Evolutionary conservation across 2,888 invertebrate genomes (phyloP), one percentile per base, ranked within the genome.

Genomic region (Blomia tropicalis): DNA sequence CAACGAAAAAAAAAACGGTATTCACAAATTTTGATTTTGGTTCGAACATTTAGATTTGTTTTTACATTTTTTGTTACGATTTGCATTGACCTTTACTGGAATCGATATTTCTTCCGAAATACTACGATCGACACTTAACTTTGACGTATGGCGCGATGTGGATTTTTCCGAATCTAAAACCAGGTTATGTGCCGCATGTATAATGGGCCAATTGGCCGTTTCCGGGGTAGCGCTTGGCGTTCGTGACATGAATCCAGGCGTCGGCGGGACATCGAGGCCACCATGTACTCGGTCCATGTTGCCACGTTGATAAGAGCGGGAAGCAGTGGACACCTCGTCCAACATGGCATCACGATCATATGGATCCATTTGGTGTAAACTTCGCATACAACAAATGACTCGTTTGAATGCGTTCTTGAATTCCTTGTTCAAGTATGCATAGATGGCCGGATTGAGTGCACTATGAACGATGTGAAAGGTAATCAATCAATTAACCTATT

Each of bases 401-500:
- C 85, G 82, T 74, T 88, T 89, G 77, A 93, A 93, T 22, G 92
- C 92, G 72, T 86, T 88, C 66, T 92, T 82, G 76, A 92, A 93
- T 76, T 93, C 92, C 74, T 88, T 88, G 59, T 90, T 90, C 76
- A 92, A 91, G 65, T 91, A 79, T 2, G 92, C 92, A 75, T 93
- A 93, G 67, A 93, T 90, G 72, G 89, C 83, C 0, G 95, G 93
- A 74, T 93, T 95, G 69, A 93, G 85, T 4, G 92, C 92, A 58
- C 62, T 62, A 30, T 36, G 54, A 54, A 65, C 11, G 64, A 67
- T 31, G 66, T 5, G n/a, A n/a, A n/a, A n/a, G n/a, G n/a, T 32
- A 32, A 32, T 32, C 7, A 32, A 7, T 5, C 5, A 7, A 32
- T 32, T 32, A 11, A n/a, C 19, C 11, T 11, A 44, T 17, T 47